These are phyloP conservation scores for Ceraclea dissimilis DNA, from an alignment of 2,888 invertebrate genomes.

Conservation along the genomic window DNA sequence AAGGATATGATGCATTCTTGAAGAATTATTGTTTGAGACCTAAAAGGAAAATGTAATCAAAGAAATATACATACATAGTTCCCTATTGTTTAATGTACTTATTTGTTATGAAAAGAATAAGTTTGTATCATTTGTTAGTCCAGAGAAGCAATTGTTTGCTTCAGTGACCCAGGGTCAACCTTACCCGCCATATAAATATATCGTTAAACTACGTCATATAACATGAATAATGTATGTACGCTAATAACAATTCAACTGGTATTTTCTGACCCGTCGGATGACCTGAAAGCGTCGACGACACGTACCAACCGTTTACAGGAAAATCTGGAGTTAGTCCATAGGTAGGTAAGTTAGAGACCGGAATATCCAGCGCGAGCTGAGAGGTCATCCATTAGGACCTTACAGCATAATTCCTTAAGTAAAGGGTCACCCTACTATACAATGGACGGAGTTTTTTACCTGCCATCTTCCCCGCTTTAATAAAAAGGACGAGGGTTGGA, in stretches of 20 bases:
- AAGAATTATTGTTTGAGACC: no score
- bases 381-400: slow-evolving; percentile 11
- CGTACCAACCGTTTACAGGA: slow-evolving; percentile 13
- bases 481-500: slow-evolving; percentile 6
- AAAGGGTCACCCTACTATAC: slow-evolving; percentile 10
- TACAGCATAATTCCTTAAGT: slow-evolving; percentile 6
- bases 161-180: slow-evolving; percentile 11
- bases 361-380: slow-evolving; percentile 15
- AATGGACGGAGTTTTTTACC: slow-evolving; percentile 8
- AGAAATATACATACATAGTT: no score
- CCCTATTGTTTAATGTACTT: no score
- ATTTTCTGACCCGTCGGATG: slow-evolving; percentile 13
- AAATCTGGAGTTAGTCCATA: background rate
- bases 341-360: slow-evolving; percentile 1
- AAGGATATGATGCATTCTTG: slow-evolving; percentile 5
- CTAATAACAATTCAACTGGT: slow-evolving; percentile 16
- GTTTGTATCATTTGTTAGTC: no score
- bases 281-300: slow-evolving; percentile 10
- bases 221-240: slow-evolving; percentile 16
- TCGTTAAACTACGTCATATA: slow-evolving; percentile 7
- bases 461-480: slow-evolving; percentile 1
- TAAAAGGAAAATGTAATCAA: no score
- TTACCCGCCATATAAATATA: slow-evolving; percentile 4
- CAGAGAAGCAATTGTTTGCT: slow-evolving; percentile 5
- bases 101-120: no score